Base-by-base conservation (phyloP, 1,140 invertebrate genomes). In the Mactra quadrangularis region DNA sequence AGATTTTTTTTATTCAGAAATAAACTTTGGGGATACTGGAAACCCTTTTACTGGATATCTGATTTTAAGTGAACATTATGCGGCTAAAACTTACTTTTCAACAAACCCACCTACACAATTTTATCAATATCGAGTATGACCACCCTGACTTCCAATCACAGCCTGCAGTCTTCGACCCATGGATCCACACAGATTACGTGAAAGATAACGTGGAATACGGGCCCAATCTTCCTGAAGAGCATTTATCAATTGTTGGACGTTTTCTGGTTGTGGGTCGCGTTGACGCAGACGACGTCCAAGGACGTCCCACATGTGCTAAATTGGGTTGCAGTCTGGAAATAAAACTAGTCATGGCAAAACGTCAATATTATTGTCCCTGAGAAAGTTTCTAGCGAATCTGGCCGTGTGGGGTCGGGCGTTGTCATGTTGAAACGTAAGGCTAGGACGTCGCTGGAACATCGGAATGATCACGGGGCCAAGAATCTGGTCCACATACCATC, bases 391-490 rank as follows among this genome's bases (percentile, higher is more conserved):
- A 22, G 74, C 62, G 19, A 59, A 45, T n/a, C 2, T 41, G 41
- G 31, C 74, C 19, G 45, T 62, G 38, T 62, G 33, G 27, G 35
- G 35, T 13, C 4, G 29, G 3, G 33, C 57, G 22, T 74, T 74
- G 31, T 74, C 71, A 27, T 76, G 57, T n/a, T 76, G 74, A 38
- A 76, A 76, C 2, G 47, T 55, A 41, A 57, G 53, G 19, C 17
- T 15, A 6, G 9, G 2, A 33, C 11, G 66, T 52, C 25, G 66
- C 2, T 4, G 35, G 19, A 71, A 1, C 45, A 45, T 38, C 0
- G 9, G 47, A 27, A 71, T 11, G 25, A 52, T 19, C 7, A 50
- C 66, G 11, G 66, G 31, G 7, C 27, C 7, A 47, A 71, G 1
- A 25, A 55, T 57, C 3, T 55, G 41, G 52, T 59, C 31, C 11